Conservation (phyloP, 37 sponge, comb jelly and placozoan genomes). For the Aplysina aerophoba region DNA sequence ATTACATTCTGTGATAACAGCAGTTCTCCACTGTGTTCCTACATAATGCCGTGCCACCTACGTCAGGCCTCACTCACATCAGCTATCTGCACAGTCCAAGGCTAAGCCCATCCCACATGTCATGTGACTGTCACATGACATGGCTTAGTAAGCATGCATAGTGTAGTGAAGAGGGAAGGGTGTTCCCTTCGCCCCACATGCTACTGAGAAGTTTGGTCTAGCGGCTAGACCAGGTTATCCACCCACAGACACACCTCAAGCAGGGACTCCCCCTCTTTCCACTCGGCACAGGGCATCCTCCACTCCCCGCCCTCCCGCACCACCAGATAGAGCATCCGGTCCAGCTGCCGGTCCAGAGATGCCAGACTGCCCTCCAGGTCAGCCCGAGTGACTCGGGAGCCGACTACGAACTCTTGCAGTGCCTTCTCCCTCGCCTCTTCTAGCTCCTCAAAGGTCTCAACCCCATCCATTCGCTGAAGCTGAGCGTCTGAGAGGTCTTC, state of each 20-base stretch:
- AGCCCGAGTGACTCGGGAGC: slow-evolving; percentile 61
- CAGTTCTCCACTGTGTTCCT: too few species aligned
- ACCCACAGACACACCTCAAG: slow-evolving; percentile 53
- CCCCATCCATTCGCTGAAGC: neutral
- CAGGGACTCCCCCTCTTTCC: slow-evolving; percentile 56
- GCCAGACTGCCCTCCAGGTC: slow-evolving; percentile 40
- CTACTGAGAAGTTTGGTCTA: neutral
- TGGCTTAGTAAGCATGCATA: neutral
- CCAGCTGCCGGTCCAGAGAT: slow-evolving; percentile 60
- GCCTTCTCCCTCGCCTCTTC: slow-evolving; percentile 60
- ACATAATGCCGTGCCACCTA: too few species aligned
- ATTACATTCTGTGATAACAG: too few species aligned
- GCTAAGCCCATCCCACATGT: too few species aligned
- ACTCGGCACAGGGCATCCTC: slow-evolving; percentile 82
- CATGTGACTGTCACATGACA: neutral
- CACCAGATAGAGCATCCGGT: slow-evolving; percentile 72
- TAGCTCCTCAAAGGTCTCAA: slow-evolving; percentile 62
- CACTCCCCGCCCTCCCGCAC: slow-evolving; percentile 71
- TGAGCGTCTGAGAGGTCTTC: slow-evolving; percentile 45
- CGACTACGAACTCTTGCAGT: slow-evolving; percentile 46
- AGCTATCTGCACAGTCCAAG: too few species aligned
- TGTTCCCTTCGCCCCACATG: neutral
- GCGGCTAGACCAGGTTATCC: neutral
- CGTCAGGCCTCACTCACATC: too few species aligned
- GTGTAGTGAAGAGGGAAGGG: neutral